Base-by-base conservation (phyloP, 2,113 vertebrate genomes). In the Malurus alboscapulatus region DNA sequence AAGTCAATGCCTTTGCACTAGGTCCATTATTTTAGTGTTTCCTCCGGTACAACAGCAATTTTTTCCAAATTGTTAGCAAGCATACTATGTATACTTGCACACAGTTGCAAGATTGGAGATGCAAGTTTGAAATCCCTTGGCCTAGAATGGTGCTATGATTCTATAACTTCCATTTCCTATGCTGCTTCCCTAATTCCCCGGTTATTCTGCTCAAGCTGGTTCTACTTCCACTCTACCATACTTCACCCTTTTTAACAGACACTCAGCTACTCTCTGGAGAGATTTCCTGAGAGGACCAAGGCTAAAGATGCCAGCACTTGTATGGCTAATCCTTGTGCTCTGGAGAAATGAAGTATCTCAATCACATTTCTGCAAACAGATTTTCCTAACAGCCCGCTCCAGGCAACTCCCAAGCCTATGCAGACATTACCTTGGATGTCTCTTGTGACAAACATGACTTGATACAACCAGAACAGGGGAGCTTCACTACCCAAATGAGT, bases 41-140 rank as follows among this genome's bases (percentile, higher is more conserved):
- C 27, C 42, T 73, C 27, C 1, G 0, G 32, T 47, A 71, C 8
- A 77, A 67, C 1, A 1, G 10, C 13, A 32, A 14, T 30, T 24
- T 13, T 47, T 80, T 54, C n/a, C 63, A 42, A 14, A n/a, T 9
- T 12, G 14, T 32, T 65, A 89, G 27, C 53, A 82, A 90, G 65
- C 36, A 62, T 21, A 17, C 4, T 27, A 19, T 14, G 4, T 26
- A 69, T 32, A 45, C 25, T 45, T 26, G 11, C 30, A 71, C 27
- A 36, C 4, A 32, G 6, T 59, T 72, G 53, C 7, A 36, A 9
- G 10, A 18, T 10, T 71, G n/a, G 34, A 84, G 29, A 62, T 14
- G 29, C 3, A 18, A 18, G 8, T 84, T 86, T 87, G 47, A 87
- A 90, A 90, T 25, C 6, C 32, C 11, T 55, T 7, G 1, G 0